Evolutionary conservation across 2,113 vertebrate genomes (phyloP), one percentile per base, ranked within the genome.

Genomic region (Gallinago undulata): DNA sequence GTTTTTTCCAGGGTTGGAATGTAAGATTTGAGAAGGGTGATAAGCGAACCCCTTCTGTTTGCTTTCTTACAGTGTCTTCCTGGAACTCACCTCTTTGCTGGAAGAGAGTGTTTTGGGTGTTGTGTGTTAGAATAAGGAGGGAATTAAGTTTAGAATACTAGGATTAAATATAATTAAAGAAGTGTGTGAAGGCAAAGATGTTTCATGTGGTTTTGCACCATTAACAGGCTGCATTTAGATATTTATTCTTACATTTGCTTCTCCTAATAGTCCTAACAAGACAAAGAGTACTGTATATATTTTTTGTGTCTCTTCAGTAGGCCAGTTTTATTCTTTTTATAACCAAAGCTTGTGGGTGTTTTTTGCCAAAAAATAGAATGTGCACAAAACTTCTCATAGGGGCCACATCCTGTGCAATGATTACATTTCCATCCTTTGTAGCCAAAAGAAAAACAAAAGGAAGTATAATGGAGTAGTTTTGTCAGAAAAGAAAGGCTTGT

Each of bases 241-340:
- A 30, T 1, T 74, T 33, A 25, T 11, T 51, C 33, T 51, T 82
- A 3, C 3, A 4, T 15, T 3, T 0, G 0, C 8, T 87, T 68
- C 17, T 59, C 21, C 35, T 63, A 43, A 6, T 2, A 3, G 22
- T 48, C 19, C 83, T 92, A 27, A 15, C 9, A 19, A 57, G 43
- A 31, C 2, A 7, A 37, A 60, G 47, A 45, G 19, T 21, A 11
- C 7, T 23, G 8, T 8, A 2, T 33, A 27, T 39, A 39, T 39
- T 22, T 78, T 24, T 8, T 27, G 10, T 33, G 10, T 50, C 43
- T 79, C 17, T 60, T 51, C 31, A 23, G 35, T 12, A 43, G 30
- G 8, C 22, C 27, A 30, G 15, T 35, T 84, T 70, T 66, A 15
- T 68, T 35, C 11, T n/a, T 64, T 79, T 82, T 60, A n/a, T 39